phyloP scores from a whole-genome alignment of 1,140 invertebrate genomes.

The Eubasilissa regina region DNA sequence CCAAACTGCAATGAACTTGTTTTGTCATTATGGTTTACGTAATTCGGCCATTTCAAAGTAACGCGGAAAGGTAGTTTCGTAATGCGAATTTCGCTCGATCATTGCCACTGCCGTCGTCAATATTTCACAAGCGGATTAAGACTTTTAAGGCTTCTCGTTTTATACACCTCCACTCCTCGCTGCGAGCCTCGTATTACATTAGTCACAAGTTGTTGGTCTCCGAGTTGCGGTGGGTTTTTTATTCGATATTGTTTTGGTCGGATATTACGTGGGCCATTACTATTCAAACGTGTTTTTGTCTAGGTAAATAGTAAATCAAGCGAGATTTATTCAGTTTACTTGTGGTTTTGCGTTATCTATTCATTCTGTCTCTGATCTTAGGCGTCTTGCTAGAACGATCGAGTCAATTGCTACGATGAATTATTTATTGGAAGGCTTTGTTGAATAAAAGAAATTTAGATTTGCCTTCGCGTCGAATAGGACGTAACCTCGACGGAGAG shows the following conservation, averaged over 20 bases:
- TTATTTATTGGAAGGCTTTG: too few relatives aligned
- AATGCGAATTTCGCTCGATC: neutral
- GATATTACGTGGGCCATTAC: neutral
- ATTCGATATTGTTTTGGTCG: neutral
- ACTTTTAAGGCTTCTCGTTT: neutral
- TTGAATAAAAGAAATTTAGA: too few relatives aligned
- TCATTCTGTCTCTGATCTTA: too few relatives aligned
- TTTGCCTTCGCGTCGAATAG: too few relatives aligned
- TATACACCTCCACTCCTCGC: neutral
- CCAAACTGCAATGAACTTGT: constrained; percentile 3
- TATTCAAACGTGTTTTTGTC: neutral
- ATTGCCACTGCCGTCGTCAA: neutral
- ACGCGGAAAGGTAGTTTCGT: neutral
- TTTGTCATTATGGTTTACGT: neutral
- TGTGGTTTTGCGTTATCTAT: too few relatives aligned
- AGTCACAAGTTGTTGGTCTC: neutral
- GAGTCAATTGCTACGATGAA: too few relatives aligned
- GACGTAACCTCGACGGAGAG: too few relatives aligned
- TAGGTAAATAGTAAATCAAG: neutral
- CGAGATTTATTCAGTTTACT: too few relatives aligned
- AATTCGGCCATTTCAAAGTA: neutral
- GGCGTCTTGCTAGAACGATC: too few relatives aligned
- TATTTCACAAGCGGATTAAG: neutral
- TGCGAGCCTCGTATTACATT: neutral
- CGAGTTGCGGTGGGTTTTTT: neutral